These are phyloP conservation scores for Tolypeutes matacus DNA, from an alignment of 2,797 vertebrate species.

Conservation along the genomic window DNA sequence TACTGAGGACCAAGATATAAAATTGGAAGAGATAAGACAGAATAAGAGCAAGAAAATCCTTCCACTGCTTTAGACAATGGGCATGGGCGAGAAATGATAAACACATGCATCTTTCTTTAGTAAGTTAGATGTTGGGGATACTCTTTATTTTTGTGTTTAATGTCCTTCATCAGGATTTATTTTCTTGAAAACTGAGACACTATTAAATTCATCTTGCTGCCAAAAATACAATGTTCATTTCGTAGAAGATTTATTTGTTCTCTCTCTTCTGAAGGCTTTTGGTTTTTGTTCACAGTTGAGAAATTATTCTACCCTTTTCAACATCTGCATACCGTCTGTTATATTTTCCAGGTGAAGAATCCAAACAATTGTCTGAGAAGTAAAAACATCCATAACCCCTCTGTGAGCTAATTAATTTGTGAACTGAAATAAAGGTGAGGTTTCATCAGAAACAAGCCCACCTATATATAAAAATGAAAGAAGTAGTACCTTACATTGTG, in stretches of 20 bases:
- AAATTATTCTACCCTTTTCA: neutral
- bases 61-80: constrained; percentile 78
- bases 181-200: constrained; percentile 76
- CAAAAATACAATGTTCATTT: constrained; percentile 70
- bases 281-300: constrained; percentile 39
- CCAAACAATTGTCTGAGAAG: neutral
- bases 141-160: constrained; percentile 72
- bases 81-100: constrained; percentile 79
- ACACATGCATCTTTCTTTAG: constrained; percentile 79
- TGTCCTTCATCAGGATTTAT: constrained; percentile 75
- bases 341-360: neutral
- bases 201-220: constrained; percentile 78
- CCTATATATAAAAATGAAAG: neutral
- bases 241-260: neutral
- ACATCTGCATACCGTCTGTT: neutral
- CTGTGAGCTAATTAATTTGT: neutral
- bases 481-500: neutral
- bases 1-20: constrained; percentile 79
- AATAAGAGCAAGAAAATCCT: constrained; percentile 71
- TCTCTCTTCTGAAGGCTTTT: constrained; percentile 7
- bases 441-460: neutral
- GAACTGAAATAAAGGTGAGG: neutral
- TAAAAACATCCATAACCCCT: neutral
- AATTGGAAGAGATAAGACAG: constrained; percentile 82
- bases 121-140: constrained; percentile 63